Conservation (phyloP, 2,113 vertebrate species). For the Aegotheles bennettii region DNA sequence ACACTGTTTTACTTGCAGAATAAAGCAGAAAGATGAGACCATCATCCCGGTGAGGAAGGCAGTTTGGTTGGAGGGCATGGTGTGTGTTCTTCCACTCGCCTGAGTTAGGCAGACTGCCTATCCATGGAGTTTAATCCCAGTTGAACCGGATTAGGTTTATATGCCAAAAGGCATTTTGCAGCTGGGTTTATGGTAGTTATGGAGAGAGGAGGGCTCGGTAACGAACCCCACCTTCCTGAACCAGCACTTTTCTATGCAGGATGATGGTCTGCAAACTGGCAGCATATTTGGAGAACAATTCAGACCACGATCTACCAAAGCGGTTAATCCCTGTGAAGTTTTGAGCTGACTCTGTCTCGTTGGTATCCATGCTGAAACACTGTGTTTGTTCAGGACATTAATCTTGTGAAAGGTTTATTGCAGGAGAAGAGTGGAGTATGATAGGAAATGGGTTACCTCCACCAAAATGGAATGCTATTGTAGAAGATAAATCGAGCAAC, state of each 20-base stretch:
- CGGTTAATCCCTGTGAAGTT: background rate
- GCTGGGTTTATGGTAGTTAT: background rate
- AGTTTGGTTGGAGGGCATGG: background rate
- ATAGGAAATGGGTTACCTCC: background rate
- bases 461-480: background rate
- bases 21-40: background rate
- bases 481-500: background rate
- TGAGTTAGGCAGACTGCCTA: background rate
- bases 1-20: background rate
- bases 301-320: background rate
- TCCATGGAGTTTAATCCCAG: background rate
- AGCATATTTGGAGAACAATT: background rate
- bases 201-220: background rate
- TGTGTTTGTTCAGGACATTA: background rate
- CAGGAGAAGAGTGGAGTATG: background rate
- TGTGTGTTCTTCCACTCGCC: background rate
- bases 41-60: background rate
- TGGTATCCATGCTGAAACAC: background rate
- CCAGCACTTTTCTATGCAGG: background rate
- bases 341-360: background rate
- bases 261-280: background rate
- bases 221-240: background rate
- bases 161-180: background rate
- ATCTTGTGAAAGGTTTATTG: background rate
- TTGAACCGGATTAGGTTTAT: background rate